Evolutionary conservation across 2,888 invertebrate genomes (phyloP).

Genomic region (Agriotes lineatus): DNA sequence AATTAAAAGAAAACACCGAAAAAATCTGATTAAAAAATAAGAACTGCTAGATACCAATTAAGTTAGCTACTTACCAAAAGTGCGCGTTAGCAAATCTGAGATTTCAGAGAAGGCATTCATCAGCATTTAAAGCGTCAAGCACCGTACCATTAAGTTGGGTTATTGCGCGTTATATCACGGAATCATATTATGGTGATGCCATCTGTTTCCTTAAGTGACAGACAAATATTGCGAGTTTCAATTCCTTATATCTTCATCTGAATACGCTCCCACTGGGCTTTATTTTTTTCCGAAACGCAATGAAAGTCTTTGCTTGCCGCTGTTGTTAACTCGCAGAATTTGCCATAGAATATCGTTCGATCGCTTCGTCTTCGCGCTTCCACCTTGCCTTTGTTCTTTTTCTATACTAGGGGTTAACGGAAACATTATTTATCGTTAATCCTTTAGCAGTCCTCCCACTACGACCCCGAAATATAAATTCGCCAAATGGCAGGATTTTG

Average conservation of each 20-base stretch:
- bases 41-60: too few species aligned
- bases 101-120: slow-evolving; percentile 18
- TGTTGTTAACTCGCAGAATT: slow-evolving; percentile 8
- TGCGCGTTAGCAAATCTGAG: slow-evolving; percentile 8
- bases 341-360: slow-evolving; percentile 2
- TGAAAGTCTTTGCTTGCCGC: neutral
- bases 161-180: slow-evolving; percentile 15
- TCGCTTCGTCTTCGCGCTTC: neutral
- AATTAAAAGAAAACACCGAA: too few species aligned
- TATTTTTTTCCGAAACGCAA: neutral
- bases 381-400: slow-evolving; percentile 12
- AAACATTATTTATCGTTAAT: slow-evolving; percentile 24
- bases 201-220: slow-evolving; percentile 60
- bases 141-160: slow-evolving; percentile 22
- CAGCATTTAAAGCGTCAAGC: slow-evolving; percentile 23
- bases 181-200: slow-evolving; percentile 53
- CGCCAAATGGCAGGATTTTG: slow-evolving; percentile 5
- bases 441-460: slow-evolving; percentile 1
- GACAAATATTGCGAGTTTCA: slow-evolving; percentile 59
- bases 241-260: slow-evolving; percentile 50
- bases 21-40: too few species aligned
- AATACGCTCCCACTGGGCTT: neutral
- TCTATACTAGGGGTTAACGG: slow-evolving; percentile 12
- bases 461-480: slow-evolving; percentile 16
- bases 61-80: slow-evolving; percentile 2